Evolutionary conservation across 2,888 invertebrate genomes (phyloP).

Genomic region (Pammene aurita): DNA sequence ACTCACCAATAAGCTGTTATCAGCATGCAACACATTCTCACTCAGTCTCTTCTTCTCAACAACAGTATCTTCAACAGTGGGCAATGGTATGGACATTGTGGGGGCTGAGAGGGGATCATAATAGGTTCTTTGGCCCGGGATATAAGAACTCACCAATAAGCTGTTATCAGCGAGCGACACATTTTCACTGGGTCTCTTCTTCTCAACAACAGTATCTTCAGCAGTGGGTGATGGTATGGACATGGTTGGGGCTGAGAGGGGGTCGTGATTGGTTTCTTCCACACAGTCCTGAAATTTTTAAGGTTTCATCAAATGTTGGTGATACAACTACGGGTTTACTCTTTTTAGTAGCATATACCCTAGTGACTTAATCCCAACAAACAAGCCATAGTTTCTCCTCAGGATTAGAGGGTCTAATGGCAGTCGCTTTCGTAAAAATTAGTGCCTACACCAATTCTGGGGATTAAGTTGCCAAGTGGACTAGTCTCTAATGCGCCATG

Average conservation of each 20-base stretch:
- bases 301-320: neutral
- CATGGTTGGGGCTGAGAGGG: slow-evolving; percentile 59
- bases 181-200: slow-evolving; percentile 76
- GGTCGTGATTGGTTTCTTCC: slow-evolving; percentile 73
- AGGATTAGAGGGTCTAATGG: too few relatives aligned
- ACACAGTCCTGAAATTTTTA: slow-evolving; percentile 67
- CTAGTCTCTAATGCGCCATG: too few relatives aligned
- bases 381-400: too few relatives aligned
- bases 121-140: neutral
- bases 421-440: too few relatives aligned
- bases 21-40: slow-evolving; percentile 84
- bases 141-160: slow-evolving; percentile 73
- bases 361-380: too few relatives aligned
- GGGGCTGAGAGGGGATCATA: slow-evolving; percentile 65
- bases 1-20: slow-evolving; percentile 85
- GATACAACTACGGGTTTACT: too few relatives aligned
- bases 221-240: slow-evolving; percentile 55
- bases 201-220: slow-evolving; percentile 63
- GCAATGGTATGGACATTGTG: slow-evolving; percentile 49
- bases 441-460: too few relatives aligned
- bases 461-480: too few relatives aligned
- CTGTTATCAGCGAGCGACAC: slow-evolving; percentile 86
- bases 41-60: slow-evolving; percentile 65
- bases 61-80: slow-evolving; percentile 59
- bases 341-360: too few relatives aligned